These are phyloP conservation scores for Rhagoletis zephyria DNA, from an alignment of 1,140 invertebrate genomes.

Conservation along the genomic window DNA sequence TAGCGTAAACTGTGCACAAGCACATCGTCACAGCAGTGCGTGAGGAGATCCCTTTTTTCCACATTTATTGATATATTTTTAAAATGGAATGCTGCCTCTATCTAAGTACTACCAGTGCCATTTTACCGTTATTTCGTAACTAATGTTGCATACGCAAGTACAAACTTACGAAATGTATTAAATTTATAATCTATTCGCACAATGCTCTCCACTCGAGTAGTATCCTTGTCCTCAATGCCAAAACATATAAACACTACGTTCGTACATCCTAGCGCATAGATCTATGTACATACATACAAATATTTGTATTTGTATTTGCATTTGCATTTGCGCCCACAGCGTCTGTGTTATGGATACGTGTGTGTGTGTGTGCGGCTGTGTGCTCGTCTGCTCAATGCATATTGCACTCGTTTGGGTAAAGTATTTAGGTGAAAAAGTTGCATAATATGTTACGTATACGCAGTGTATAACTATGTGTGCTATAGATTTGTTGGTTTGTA, in stretches of 20 bases:
- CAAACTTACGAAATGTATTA: background rate
- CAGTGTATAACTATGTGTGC: background rate
- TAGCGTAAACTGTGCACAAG: too few species aligned
- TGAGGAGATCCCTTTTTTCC: too few species aligned
- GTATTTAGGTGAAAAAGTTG: conserved; percentile 14
- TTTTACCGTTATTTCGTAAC: background rate
- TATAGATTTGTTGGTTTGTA: background rate
- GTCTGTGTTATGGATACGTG: background rate
- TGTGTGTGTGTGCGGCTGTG: too few species aligned
- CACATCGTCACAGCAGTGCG: background rate
- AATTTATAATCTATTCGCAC: background rate
- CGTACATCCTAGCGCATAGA: background rate
- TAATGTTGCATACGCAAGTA: background rate
- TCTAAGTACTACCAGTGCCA: background rate
- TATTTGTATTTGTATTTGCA: background rate
- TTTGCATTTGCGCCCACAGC: background rate
- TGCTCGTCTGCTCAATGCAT: background rate
- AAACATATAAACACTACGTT: background rate
- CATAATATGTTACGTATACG: conserved; percentile 45
- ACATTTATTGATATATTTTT: background rate
- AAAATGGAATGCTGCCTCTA: background rate
- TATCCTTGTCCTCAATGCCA: conserved; percentile 32
- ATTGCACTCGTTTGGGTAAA: background rate
- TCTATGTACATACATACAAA: too few species aligned
- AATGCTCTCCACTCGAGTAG: background rate